These are phyloP conservation scores for Calliphora vomitoria DNA, from an alignment of 2,888 invertebrate genomes.

Conservation along the genomic window DNA sequence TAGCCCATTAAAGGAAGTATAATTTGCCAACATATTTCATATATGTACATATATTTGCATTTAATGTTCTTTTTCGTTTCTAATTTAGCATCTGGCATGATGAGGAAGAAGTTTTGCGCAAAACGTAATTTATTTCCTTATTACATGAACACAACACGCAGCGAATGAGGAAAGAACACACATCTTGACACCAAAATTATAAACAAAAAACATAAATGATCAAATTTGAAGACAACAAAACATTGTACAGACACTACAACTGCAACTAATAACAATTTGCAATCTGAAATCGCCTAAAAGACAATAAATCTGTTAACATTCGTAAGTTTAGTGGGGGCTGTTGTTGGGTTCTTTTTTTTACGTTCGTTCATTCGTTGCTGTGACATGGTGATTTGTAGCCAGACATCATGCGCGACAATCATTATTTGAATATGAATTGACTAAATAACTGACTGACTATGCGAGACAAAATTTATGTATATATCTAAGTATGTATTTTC, in stretches of 20 bases:
- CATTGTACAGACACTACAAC: conserved; percentile 19
- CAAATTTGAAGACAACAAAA: conserved; percentile 55
- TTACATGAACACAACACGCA: conserved; percentile 57
- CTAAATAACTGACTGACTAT: conserved; percentile 40
- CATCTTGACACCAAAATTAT: conserved; percentile 36
- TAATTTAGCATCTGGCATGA: conserved; percentile 61
- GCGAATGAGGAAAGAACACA: conserved; percentile 40
- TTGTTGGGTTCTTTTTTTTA: neutral
- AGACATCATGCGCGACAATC: conserved; percentile 74
- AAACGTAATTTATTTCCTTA: conserved; percentile 70
- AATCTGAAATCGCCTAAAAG: conserved; percentile 62
- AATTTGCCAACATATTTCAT: neutral
- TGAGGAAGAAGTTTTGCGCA: conserved; percentile 56
- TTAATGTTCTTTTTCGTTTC: conserved; percentile 35
- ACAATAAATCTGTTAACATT: conserved; percentile 72
- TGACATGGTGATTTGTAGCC: conserved; percentile 74
- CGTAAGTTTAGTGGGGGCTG: conserved; percentile 66
- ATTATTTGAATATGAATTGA: conserved; percentile 74
- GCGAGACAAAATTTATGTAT: conserved; percentile 6
- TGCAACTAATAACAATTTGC: conserved; percentile 39
- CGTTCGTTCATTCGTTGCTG: neutral
- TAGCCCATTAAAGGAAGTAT: neutral
- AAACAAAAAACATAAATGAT: conserved; percentile 43
- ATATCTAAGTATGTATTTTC: conserved; percentile 36
- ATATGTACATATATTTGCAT: conserved; percentile 42